Base-by-base conservation (phyloP, 2,888 invertebrate genomes). In the Aspidiotus rigidus region DNA sequence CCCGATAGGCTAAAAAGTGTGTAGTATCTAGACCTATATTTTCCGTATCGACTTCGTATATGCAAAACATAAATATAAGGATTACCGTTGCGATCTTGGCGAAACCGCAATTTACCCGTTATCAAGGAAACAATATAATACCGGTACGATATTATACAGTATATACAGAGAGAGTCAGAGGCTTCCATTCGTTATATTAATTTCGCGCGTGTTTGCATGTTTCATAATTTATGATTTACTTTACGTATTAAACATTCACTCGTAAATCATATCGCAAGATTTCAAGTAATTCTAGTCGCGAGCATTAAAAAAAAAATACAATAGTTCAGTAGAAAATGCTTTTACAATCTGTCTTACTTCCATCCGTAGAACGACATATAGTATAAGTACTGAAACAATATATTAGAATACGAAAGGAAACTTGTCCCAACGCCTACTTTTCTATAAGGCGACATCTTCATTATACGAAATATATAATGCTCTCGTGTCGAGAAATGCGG, bases 371-470 rank as follows among this genome's bases (percentile, higher is more conserved):
- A 28, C 28, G 28, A 28, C 28, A 28, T 28, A 28, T 28, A 28
- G 28, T 5, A 28, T 28, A 28, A 28, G 28, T 28, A 28, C 28
- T 28, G 28, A 28, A 28, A 28, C 28, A 28, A 28, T 28, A 28
- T 28, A 28, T 28, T 28, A 28, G 49, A 49, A 49, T 13, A 49
- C 49, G n/a, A 49, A 49, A 49, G 11, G 49, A 49, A 49, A 49
- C 49, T 13, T 49, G 49, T 49, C n/a, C n/a, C 49, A n/a, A 49
- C 49, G 49, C 49, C 49, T n/a, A 49, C 49, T 13, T 28, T 28
- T 28, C 49, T 49, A n/a, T 49, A n/a, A n/a, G n/a, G n/a, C 49
- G 49, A 49, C 49, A n/a, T 49, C 49, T 49, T 49, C 49, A 49
- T 49, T 49, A 49, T 49, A 49, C 49, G 11, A 49, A 49, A 49